A percentile compares a stretch with the other conserved stretches of the same genome.
These are phyloP conservation scores for Sylvia atricapilla DNA, from an alignment of 2,113 vertebrate species.

Conservation along the genomic window DNA sequence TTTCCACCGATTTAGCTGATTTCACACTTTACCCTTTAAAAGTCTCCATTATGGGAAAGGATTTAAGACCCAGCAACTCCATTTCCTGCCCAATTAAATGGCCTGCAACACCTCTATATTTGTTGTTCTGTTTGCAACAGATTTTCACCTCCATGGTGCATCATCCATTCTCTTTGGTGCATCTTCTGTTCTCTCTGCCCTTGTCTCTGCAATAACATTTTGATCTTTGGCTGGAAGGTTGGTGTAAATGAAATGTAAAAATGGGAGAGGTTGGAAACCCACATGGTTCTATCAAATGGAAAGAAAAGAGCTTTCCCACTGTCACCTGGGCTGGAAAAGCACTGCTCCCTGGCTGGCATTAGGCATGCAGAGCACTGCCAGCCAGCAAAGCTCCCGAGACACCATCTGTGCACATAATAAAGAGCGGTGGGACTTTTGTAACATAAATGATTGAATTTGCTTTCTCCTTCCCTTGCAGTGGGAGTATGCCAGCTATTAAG, in stretches of 20 bases:
- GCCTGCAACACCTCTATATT: not conserved
- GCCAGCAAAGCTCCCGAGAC: constrained; percentile 50
- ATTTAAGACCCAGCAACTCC: not conserved
- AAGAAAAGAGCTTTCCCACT: not conserved
- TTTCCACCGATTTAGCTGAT: not conserved
- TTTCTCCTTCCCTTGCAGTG: constrained; percentile 50
- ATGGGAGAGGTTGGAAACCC: not conserved
- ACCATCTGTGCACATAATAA: constrained; percentile 64
- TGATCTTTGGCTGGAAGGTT: not conserved
- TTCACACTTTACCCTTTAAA: not conserved
- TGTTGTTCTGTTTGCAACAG: not conserved
- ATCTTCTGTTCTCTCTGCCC: not conserved
- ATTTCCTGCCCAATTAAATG: not conserved
- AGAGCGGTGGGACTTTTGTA: constrained; percentile 44
- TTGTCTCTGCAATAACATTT: not conserved
- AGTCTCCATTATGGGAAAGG: not conserved
- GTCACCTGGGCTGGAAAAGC: constrained; percentile 31
- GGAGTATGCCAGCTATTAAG: constrained; percentile 62
- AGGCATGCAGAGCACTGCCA: constrained; percentile 59
- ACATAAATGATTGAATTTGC: constrained; percentile 62
- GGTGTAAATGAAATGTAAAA: not conserved
- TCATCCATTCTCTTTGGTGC: not conserved
- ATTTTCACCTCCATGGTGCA: not conserved
- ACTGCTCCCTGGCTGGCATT: constrained; percentile 26
- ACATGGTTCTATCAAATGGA: not conserved